Conservation (phyloP, 1,140 invertebrate genomes). For the Planococcus citri region DNA sequence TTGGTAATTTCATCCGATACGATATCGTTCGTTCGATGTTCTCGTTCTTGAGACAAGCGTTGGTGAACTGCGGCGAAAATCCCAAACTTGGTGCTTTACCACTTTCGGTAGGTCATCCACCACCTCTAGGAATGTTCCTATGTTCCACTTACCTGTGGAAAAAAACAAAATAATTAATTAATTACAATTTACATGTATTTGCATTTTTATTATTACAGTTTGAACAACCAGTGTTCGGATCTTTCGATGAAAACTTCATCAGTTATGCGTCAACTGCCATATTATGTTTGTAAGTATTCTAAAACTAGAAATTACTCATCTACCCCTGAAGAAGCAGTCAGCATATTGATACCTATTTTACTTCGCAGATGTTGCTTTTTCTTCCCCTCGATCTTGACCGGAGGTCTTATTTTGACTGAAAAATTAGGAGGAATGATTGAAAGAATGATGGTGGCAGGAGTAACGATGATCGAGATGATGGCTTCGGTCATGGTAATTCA, state of each 20-base stretch:
- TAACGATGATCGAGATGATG: conserved; percentile 69
- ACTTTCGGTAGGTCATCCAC: conserved; percentile 15
- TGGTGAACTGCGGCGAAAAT: conserved; percentile 20
- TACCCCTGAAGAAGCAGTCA: neutral
- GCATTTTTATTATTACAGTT: conserved; percentile 26
- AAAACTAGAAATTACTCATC: conserved; percentile 10
- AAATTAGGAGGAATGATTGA: conserved; percentile 31
- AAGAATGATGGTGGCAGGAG: conserved; percentile 42
- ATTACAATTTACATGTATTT: neutral
- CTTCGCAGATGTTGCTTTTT: conserved; percentile 30
- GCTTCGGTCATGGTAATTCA: conserved; percentile 73
- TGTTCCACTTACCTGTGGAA: no score
- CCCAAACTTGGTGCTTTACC: conserved; percentile 21
- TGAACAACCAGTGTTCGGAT: conserved; percentile 67
- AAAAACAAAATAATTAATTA: no score
- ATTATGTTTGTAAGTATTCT: conserved; percentile 69
- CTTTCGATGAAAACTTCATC: conserved; percentile 72
- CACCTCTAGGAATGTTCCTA: no score
- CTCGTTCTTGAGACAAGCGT: conserved; percentile 10
- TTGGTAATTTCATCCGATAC: conserved; percentile 28
- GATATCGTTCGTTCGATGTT: conserved; percentile 21
- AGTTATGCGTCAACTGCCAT: conserved; percentile 92
- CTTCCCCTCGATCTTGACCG: conserved; percentile 30
- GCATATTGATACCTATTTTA: neutral
- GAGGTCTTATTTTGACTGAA: conserved; percentile 30